phyloP scores from a whole-genome alignment of 2,888 invertebrate genomes.

The Lydus trimaculatus region DNA sequence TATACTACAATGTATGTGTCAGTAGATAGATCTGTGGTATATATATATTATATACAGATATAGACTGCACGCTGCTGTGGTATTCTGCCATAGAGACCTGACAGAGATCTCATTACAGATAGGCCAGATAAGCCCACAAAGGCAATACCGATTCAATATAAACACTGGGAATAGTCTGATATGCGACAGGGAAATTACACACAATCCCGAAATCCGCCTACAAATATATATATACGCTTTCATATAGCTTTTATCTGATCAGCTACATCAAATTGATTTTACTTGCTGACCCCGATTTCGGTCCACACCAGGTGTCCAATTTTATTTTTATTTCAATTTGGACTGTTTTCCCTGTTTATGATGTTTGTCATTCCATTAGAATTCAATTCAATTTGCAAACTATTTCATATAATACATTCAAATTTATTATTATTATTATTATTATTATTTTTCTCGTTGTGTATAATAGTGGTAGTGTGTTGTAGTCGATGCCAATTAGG shows the following conservation, averaged over 20 bases:
- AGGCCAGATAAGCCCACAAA: conserved; percentile 61
- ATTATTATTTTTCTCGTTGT: background rate
- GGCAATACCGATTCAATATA: conserved; percentile 61
- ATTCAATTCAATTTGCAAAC: conserved; percentile 2
- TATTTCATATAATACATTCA: background rate
- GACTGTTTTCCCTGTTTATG: background rate
- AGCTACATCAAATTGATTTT: conserved; percentile 55
- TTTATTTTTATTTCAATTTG: background rate
- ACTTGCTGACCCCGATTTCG: conserved; percentile 55
- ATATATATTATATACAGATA: conserved; percentile 17
- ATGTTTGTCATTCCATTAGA: background rate
- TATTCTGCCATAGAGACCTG: conserved; percentile 44
- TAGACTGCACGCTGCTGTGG: conserved; percentile 19
- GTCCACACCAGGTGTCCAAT: conserved; percentile 7
- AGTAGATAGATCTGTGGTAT: conserved; percentile 15
- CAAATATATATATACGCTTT: conserved; percentile 55
- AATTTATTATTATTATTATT: background rate
- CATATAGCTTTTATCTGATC: conserved; percentile 55
- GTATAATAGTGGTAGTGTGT: background rate
- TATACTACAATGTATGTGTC: conserved; percentile 35
- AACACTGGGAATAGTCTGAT: conserved; percentile 56
- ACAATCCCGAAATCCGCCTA: conserved; percentile 60
- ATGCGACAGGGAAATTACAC: conserved; percentile 54
- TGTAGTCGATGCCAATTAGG: conserved; percentile 42
- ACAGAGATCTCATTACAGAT: conserved; percentile 63